Conservation (phyloP, 2,797 vertebrate species). For the Anguilla marmorata region DNA sequence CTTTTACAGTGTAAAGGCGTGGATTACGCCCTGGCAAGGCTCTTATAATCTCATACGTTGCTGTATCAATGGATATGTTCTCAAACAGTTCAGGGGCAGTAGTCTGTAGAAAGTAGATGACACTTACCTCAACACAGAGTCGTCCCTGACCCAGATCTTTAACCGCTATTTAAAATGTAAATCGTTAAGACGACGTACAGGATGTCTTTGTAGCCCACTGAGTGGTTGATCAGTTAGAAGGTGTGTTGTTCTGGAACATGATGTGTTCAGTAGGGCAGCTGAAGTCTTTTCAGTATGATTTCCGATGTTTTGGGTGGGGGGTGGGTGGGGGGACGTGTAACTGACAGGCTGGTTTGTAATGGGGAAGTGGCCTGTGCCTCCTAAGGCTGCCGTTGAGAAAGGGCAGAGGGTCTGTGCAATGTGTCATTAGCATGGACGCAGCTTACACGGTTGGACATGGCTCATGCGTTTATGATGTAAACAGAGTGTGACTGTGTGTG, state of each 20-base stretch:
- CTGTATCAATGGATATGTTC: not conserved
- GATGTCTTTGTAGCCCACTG: not conserved
- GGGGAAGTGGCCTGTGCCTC: not conserved
- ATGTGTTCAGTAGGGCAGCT: not conserved
- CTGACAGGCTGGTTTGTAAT: not conserved
- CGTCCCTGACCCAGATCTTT: not conserved
- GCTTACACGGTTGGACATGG: not conserved
- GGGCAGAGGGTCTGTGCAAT: not conserved
- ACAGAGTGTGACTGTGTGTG: not conserved
- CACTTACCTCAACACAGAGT: not conserved
- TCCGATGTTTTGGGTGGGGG: not conserved
- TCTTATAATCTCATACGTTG: not conserved
- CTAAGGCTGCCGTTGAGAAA: not conserved
- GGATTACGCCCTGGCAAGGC: not conserved
- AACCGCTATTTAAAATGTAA: not conserved
- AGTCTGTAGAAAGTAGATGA: not conserved
- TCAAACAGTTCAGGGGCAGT: not conserved
- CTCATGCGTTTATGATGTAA: not conserved
- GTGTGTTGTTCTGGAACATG: not conserved
- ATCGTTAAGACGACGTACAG: not conserved
- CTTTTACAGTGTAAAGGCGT: not conserved
- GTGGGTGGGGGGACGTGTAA: not conserved
- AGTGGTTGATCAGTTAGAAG: not conserved
- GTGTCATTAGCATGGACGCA: not conserved
- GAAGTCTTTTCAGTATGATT: not conserved